Evolutionary conservation across 1,140 invertebrate genomes (phyloP), one percentile per base, ranked within the genome.

Genomic region (Ditylenchus dipsaci): DNA sequence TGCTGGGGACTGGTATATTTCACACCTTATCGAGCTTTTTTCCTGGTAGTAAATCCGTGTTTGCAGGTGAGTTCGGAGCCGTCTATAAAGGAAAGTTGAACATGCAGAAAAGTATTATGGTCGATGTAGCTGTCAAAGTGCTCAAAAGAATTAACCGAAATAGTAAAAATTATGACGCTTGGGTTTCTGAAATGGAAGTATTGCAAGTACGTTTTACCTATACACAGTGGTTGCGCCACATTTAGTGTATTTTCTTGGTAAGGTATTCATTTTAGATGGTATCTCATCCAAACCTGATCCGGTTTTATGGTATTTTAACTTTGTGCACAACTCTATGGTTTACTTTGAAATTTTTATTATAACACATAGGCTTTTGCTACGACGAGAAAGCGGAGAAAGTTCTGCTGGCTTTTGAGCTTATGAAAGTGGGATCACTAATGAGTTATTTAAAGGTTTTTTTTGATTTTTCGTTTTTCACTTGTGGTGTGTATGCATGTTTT

Each of bases 271-370:
- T 38, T 38, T 38, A 38, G 33, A 38, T 38, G 27, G 57, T 59
- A 0, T 59, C 27, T 15, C 57, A 59, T 59, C 57, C 57, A 1
- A 59, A 59, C 21, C 27, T 59, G 13, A 33, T 33, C 19, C 57
- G 57, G 17, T 59, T 59, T 33, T 59, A 59, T 23, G 57, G 53
- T n/a, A n/a, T n/a, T n/a, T n/a, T n/a, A n/a, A n/a, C n/a, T n/a
- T n/a, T n/a, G n/a, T n/a, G n/a, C n/a, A n/a, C n/a, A n/a, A n/a
- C n/a, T n/a, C n/a, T n/a, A n/a, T n/a, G n/a, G n/a, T n/a, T n/a
- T n/a, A n/a, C n/a, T n/a, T n/a, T n/a, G n/a, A n/a, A n/a, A n/a
- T n/a, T n/a, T n/a, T n/a, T n/a, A n/a, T n/a, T n/a, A n/a, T n/a
- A n/a, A n/a, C n/a, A n/a, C n/a, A n/a, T n/a, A n/a, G n/a, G 33